Conservation (phyloP, 2,797 vertebrate species). For the Rallus crepitans region DNA sequence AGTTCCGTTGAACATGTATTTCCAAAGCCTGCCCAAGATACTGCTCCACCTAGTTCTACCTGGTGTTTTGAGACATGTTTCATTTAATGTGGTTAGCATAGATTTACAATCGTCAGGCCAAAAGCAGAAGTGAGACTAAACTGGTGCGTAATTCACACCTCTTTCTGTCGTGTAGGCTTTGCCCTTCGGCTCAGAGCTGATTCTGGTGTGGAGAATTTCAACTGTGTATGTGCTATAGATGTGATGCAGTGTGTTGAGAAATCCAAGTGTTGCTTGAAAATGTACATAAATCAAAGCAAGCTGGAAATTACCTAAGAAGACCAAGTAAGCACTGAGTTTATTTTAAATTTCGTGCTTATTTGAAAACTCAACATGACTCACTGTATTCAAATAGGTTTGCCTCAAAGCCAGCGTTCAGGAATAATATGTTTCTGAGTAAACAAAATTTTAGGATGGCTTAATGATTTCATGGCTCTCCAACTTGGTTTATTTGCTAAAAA, state of each 20-base stretch:
- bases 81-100: neutral
- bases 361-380: neutral
- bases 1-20: neutral
- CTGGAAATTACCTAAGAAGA: neutral
- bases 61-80: neutral
- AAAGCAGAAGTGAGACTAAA: slow-evolving; percentile 13
- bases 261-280: neutral
- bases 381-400: neutral
- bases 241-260: neutral
- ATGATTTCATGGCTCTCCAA: neutral
- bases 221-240: neutral
- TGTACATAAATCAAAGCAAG: neutral
- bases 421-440: neutral
- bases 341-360: neutral
- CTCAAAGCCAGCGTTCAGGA: neutral
- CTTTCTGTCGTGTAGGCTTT: neutral
- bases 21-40: neutral
- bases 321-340: neutral
- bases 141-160: neutral
- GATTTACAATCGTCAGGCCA: neutral
- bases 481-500: neutral
- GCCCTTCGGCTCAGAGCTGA: neutral
- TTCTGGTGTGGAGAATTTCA: slow-evolving; percentile 15
- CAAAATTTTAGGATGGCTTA: neutral
- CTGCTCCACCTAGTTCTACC: neutral